Conservation (phyloP, 2,797 vertebrate genomes). For the Sebastes oblongus region DNA sequence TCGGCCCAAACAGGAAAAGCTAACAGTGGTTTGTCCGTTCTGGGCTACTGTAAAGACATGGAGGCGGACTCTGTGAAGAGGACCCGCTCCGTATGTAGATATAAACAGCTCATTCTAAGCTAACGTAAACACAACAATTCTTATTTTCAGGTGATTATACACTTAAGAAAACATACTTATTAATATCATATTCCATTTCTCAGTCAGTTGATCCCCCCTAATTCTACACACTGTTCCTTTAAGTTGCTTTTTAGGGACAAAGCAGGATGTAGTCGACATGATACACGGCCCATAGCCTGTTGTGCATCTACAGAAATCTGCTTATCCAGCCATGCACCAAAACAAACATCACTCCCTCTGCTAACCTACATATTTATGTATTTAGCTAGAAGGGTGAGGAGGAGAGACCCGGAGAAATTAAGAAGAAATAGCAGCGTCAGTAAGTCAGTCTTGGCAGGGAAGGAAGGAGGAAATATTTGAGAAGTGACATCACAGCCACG, state of each 20-base stretch:
- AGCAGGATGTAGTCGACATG: not conserved
- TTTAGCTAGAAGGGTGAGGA: constrained; percentile 16
- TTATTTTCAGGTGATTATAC: too few relatives aligned
- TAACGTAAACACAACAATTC: too few relatives aligned
- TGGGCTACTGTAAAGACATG: too few relatives aligned
- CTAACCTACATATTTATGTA: not conserved
- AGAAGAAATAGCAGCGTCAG: constrained; percentile 58
- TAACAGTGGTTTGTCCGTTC: too few relatives aligned
- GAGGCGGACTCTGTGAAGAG: too few relatives aligned
- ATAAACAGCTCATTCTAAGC: too few relatives aligned
- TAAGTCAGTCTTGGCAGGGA: constrained; percentile 54
- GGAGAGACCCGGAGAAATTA: constrained; percentile 21
- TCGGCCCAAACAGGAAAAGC: too few relatives aligned
- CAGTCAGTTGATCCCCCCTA: too few relatives aligned
- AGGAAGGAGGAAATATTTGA: constrained; percentile 76
- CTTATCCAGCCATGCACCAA: not conserved
- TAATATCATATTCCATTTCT: too few relatives aligned
- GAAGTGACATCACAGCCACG: constrained; percentile 76
- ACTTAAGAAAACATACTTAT: too few relatives aligned
- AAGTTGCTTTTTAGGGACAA: not conserved
- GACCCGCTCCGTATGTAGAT: too few relatives aligned
- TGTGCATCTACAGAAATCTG: not conserved
- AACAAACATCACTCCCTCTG: not conserved
- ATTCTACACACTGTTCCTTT: not conserved
- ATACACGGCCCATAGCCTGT: not conserved